Evolutionary conservation across 2,797 vertebrate genomes (phyloP).

Genomic region (Intellagama lesueurii): DNA sequence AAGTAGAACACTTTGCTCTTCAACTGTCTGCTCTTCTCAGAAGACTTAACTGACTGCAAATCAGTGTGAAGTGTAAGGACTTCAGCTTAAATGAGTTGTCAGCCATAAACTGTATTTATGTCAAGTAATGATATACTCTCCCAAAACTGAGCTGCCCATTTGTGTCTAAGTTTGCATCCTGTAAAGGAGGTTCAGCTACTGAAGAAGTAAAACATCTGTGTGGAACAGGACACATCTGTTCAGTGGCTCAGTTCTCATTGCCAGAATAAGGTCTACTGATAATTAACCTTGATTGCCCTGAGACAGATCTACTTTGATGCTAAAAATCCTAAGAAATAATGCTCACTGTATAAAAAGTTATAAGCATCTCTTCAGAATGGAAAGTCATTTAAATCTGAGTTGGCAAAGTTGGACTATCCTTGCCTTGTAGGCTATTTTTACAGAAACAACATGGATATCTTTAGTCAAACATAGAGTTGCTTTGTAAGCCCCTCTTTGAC

Average conservation of each 20-base stretch:
- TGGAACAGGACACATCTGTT: neutral
- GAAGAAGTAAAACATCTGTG: neutral
- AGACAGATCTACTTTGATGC: constrained; percentile 17
- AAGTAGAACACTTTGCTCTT: neutral
- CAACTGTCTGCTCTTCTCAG: neutral
- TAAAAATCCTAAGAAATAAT: constrained; percentile 24
- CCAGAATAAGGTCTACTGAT: constrained; percentile 22
- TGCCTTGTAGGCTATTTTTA: neutral
- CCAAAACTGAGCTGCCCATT: neutral
- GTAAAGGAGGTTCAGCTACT: neutral
- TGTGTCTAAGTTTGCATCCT: neutral
- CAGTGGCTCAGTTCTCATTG: constrained; percentile 13
- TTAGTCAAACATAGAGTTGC: neutral
- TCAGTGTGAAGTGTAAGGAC: neutral
- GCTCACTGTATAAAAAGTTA: neutral
- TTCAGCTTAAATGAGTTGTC: neutral
- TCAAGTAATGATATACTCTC: neutral
- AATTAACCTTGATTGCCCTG: neutral
- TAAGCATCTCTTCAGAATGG: neutral
- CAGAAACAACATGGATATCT: neutral
- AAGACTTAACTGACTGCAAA: neutral
- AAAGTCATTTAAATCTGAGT: neutral
- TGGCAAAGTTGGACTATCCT: neutral
- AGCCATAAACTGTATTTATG: neutral
- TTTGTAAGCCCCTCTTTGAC: neutral